These are phyloP conservation scores for Notospermus geniculatus DNA, from an alignment of 1,140 invertebrate species.

Conservation along the genomic window DNA sequence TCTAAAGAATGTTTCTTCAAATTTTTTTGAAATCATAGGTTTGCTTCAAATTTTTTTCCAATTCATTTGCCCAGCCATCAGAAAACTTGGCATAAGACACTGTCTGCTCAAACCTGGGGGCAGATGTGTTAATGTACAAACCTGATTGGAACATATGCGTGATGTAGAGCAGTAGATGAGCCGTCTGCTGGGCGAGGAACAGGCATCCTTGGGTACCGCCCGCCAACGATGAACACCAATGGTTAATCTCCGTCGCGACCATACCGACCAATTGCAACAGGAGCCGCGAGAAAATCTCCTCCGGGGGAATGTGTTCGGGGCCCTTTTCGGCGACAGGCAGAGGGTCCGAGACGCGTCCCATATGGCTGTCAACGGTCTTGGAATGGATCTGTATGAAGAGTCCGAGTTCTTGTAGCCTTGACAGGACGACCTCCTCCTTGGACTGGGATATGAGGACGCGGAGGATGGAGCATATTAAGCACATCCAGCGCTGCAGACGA, in stretches of 20 bases:
- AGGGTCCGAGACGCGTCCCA: not conserved
- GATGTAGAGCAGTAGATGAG: conserved; percentile 64
- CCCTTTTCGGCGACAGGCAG: too few relatives aligned
- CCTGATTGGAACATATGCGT: conserved; percentile 72
- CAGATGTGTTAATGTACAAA: conserved; percentile 36
- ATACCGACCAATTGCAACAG: conserved; percentile 64
- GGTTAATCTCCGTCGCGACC: conserved; percentile 34
- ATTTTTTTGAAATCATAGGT: too few relatives aligned
- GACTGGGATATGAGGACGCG: conserved; percentile 69
- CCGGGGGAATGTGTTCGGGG: conserved; percentile 26
- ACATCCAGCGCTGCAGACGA: conserved; percentile 65
- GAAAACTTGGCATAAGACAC: too few relatives aligned
- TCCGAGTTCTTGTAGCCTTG: conserved; percentile 61
- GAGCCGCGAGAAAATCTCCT: conserved; percentile 59
- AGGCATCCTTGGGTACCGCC: conserved; percentile 15
- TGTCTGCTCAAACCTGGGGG: too few relatives aligned
- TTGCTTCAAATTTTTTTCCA: not conserved
- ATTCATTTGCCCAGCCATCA: too few relatives aligned
- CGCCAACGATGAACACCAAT: conserved; percentile 11
- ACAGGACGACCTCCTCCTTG: conserved; percentile 65
- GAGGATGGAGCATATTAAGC: conserved; percentile 67
- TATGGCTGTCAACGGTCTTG: not conserved
- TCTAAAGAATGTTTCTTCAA: too few relatives aligned
- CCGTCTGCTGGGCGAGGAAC: conserved; percentile 56
- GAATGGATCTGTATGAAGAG: conserved; percentile 15